Conservation (phyloP, 2,888 invertebrate species). For the Noctua janthina region DNA sequence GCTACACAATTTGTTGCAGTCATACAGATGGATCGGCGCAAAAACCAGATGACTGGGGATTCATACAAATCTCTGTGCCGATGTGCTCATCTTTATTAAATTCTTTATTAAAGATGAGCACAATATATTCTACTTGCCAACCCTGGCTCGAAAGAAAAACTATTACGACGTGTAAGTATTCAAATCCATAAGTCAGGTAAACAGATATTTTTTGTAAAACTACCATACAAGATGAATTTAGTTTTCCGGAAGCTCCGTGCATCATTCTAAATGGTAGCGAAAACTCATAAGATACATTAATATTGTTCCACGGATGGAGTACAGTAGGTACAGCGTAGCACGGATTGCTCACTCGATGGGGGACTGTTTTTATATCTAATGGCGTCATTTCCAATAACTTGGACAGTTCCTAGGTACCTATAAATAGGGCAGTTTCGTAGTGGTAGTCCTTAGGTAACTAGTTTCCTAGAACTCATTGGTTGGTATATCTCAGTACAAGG, state of each 20-base stretch:
- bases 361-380: constrained; percentile 12
- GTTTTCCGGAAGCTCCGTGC: background rate
- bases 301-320: background rate
- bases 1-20: constrained; percentile 1
- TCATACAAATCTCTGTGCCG: constrained; percentile 3
- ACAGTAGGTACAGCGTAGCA: no score
- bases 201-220: background rate
- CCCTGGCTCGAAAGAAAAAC: constrained; percentile 4
- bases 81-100: background rate
- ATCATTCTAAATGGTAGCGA: background rate
- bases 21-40: background rate
- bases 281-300: background rate
- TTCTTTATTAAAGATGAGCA: background rate
- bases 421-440: background rate
- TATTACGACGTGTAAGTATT: background rate
- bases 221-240: constrained; percentile 2
- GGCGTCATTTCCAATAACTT: constrained; percentile 32
- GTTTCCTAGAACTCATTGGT: background rate
- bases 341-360: background rate
- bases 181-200: background rate
- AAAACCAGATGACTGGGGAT: constrained; percentile 6
- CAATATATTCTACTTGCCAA: background rate
- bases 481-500: background rate
- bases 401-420: background rate
- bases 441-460: background rate